Base-by-base conservation (phyloP, 2,888 invertebrate species). In the Tinea trinotella region DNA sequence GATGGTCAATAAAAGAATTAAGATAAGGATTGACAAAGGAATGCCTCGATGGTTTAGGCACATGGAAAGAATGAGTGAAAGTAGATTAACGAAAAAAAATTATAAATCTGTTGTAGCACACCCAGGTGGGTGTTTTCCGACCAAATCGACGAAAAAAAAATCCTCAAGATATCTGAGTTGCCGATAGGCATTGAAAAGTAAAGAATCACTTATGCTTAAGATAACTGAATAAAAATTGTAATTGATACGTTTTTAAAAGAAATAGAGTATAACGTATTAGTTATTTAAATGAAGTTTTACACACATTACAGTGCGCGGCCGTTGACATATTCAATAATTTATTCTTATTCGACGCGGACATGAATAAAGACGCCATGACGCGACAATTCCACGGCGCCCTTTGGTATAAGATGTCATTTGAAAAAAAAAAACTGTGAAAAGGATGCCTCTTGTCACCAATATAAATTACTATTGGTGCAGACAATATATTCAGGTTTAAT, bases 241-340 rank as follows among this genome's bases (percentile, higher is more conserved):
- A 48, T 48, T 48, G 48, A 48, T 48, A 18, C 19, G 17, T 48
- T 20, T 4, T 19, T 19, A 18, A 48, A 19, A 19, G 5, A 48
- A 48, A 48, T 48, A 17, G 48, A n/a, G 19, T 18, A 17, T 19
- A 48, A 17, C 30, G 9, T 20, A 48, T 48, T 48, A 48, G 48
- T 48, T 48, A 48, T 48, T 48, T 19, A 48, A 48, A 48, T 48
- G 65, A 67, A 74, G 70, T 71, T 70, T 71, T 68, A 71, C 70
- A 40, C 40, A 70, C 70, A 64, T 69, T 66, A 62, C 61, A 61
- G 64, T 61, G 57, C 60, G 61, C 55, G 57, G 54, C 57, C 58
- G 63, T 58, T 66, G 74, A 75, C 73, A 66, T 74, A 75, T 75
- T 76, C 68, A 68, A 74, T 77, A 75, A 77, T 75, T 75, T 77